These are phyloP conservation scores for Caerostris extrusa DNA, from an alignment of 1,140 invertebrate genomes.

Conservation along the genomic window DNA sequence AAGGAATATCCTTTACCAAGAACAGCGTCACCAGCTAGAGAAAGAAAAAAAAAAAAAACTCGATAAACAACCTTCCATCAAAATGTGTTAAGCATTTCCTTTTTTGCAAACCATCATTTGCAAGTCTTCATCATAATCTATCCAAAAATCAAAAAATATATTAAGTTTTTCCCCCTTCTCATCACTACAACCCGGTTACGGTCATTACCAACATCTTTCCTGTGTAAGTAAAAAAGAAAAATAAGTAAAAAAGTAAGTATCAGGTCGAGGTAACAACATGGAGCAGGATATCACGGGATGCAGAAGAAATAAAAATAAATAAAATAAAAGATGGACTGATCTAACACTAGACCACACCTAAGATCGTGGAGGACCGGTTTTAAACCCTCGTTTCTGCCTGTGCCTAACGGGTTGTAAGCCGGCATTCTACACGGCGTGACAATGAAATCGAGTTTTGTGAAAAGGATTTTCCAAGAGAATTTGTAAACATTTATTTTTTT, in stretches of 20 bases:
- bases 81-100: not conserved
- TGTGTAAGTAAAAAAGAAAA: not conserved
- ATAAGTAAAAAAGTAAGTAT: slow-evolving; percentile 9
- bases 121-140: not conserved
- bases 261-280: not conserved
- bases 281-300: not conserved
- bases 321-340: not conserved
- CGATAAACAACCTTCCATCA: not conserved
- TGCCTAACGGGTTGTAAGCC: not conserved
- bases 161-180: not conserved
- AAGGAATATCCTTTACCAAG: not conserved
- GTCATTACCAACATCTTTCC: not conserved
- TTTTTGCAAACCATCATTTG: not conserved
- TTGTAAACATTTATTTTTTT: too few species aligned
- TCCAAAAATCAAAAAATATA: not conserved
- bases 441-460: not conserved
- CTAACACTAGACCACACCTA: slow-evolving; percentile 35
- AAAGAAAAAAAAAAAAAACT: not conserved
- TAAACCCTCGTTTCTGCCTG: not conserved
- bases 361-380: slow-evolving; percentile 15
- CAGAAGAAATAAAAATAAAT: not conserved
- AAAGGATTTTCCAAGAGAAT: too few species aligned
- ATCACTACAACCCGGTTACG: not conserved
- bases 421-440: not conserved
- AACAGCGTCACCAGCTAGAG: not conserved